Evolutionary conservation across 2,797 vertebrate species (phyloP), one percentile per base, ranked within the genome.

Genomic region (Astyanax mexicanus): DNA sequence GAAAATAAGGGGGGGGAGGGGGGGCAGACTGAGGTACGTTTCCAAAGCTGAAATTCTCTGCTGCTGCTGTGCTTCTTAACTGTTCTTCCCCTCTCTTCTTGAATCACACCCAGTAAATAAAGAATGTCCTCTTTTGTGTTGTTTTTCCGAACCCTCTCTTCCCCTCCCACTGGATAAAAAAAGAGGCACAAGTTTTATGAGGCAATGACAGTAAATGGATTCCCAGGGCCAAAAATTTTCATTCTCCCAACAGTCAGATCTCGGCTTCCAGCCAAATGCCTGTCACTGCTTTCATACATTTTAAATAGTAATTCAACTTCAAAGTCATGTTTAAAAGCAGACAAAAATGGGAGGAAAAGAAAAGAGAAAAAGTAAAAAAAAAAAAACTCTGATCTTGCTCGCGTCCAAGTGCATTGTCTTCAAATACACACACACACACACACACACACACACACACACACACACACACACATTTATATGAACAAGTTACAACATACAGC

Each of bases 121-220:
- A 89, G 85, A 92, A 91, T 87, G 87, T 90, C 90, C 87, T 84
- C 86, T 85, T 70, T 75, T 77, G 55, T 87, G 85, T 71, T 80
- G 55, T 85, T 71, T 32, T 86, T 72, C 80, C 60, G 44, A 27
- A 40, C 52, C 52, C 62, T 42, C 52, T 76, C 80, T 86, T 72
- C 81, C 83, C 52, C 81, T 85, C 82, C 83, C 77, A 74, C 35
- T 76, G 52, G 70, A 81, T 86, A 12, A 90, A 88, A 92, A n/a
- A 92, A 90, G 79, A 89, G 83, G 87, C 87, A 86, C 86, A 82
- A 72, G 87, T 92, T 93, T 92, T 93, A 92, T 91, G 88, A 92
- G 89, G 90, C 90, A 92, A 85, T 88, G 86, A 92, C 90, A 90
- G 88, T 80, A 84, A 89, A 92, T 88, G 84, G 87, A 91, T 91